phyloP scores from a whole-genome alignment of 1,140 invertebrate genomes.

The Cotesia glomerata region DNA sequence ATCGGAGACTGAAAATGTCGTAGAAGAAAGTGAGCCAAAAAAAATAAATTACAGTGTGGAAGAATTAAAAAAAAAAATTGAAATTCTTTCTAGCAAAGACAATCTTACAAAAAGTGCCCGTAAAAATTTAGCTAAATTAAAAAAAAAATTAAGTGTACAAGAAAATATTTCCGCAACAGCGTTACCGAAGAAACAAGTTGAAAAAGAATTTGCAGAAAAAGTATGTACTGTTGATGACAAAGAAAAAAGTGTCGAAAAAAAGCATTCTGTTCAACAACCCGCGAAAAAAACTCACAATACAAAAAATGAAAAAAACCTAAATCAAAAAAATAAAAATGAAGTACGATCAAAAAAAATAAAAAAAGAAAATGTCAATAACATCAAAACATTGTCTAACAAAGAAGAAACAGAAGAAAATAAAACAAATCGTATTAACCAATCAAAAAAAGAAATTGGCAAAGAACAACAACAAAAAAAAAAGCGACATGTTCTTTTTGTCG shows the following conservation, averaged over 20 bases:
- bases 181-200: neutral
- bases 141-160: conserved; percentile 33
- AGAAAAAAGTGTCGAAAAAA: conserved; percentile 18
- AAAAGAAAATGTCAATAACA: conserved; percentile 34
- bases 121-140: conserved; percentile 36
- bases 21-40: neutral
- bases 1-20: neutral
- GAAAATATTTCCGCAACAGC: conserved; percentile 18
- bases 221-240: conserved; percentile 24
- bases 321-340: conserved; percentile 33
- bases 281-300: neutral
- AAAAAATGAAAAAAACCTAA: conserved; percentile 30
- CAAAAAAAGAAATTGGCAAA: conserved; percentile 46
- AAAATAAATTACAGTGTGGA: conserved; percentile 33
- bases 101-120: conserved; percentile 41
- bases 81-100: conserved; percentile 33
- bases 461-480: conserved; percentile 62
- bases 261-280: neutral
- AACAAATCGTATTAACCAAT: conserved; percentile 50
- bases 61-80: conserved; percentile 39
- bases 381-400: conserved; percentile 58
- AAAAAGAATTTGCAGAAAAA: conserved; percentile 6
- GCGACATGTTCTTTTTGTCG: conserved; percentile 64
- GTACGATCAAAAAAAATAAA: conserved; percentile 52
- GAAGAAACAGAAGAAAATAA: conserved; percentile 58